Conservation (phyloP, 2,888 invertebrate species). For the Lepidonotus clava region DNA sequence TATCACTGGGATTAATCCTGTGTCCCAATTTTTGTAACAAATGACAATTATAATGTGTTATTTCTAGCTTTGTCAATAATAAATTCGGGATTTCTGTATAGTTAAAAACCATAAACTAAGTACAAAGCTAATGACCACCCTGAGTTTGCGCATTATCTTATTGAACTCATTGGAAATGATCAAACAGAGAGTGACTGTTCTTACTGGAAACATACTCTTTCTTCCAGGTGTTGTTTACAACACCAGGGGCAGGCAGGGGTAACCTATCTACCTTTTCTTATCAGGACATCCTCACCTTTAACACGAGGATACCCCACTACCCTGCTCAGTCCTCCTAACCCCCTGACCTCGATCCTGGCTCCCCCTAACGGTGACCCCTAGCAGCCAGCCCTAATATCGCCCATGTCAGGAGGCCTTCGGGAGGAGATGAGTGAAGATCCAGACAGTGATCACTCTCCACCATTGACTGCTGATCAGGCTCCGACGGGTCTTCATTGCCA, state of each 20-base stretch:
- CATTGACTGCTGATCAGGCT: neutral
- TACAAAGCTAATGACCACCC: no score
- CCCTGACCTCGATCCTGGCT: neutral
- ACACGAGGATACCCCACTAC: no score
- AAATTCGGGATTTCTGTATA: no score
- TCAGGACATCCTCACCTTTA: neutral
- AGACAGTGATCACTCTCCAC: neutral
- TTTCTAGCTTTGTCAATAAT: no score
- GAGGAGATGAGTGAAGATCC: neutral
- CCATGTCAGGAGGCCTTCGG: neutral
- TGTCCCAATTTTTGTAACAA: no score
- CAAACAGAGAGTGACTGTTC: neutral
- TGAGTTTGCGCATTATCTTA: neutral
- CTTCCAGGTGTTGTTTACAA: neutral
- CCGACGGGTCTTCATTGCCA: neutral
- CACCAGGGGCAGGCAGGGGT: neutral
- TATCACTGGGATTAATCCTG: no score
- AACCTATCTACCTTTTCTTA: neutral
- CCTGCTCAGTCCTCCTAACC: neutral
- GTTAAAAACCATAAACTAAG: no score
- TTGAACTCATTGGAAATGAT: neutral
- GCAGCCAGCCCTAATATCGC: neutral
- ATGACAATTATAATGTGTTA: no score
- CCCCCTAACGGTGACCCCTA: neutral
- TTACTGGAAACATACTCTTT: neutral